Base-by-base conservation (phyloP, 2,888 invertebrate species). In the Sinhomidia bicolor region DNA sequence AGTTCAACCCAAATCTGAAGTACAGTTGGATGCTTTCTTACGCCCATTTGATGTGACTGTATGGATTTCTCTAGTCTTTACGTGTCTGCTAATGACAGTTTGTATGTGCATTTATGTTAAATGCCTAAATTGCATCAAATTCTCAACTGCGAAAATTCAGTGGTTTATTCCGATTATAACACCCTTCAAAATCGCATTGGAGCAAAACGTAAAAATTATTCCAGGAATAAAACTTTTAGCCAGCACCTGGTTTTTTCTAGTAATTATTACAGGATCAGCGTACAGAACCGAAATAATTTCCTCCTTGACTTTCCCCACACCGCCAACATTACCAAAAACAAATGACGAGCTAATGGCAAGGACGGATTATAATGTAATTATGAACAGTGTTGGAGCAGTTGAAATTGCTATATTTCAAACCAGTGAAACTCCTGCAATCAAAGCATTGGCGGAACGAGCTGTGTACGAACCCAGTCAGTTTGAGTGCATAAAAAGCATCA, bases 11-110 rank as follows among this genome's bases (percentile, higher is more conserved):
- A 57, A 12, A 0, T 14, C 57, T 1, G 80, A 86, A 57, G 20
- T 86, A n/a, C 47, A 80, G 5, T 86, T 79, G 86, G 10, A 86
- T 44, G 86, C 86, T 14, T 86, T 86, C 44, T 36, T 86, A 5
- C 57, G 71, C 5, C 68, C 86, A 10, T 86, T 86, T 54, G 44
- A 20, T 14, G 0, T 36, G 0, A 12, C 29, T 7, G 80, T 86
- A 9, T 86, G 86, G 86, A 17, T 80, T 17, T 41, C 10, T 14
- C 36, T 86, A 0, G 6, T 68, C 1, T 2, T 57, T 7, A 10
- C 68, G 6, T 54, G 51, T 23, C 6, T 71, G 0, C 0, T 68
- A n/a, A 68, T 86, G n/a, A 29, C 60, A 29, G 5, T 76, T 14
- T 23, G 20, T 2, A 74, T 84, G 44, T 54, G 17, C 36, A 26